phyloP scores from a whole-genome alignment of 1,140 invertebrate species.

The Caenorhabditis briggsae region DNA sequence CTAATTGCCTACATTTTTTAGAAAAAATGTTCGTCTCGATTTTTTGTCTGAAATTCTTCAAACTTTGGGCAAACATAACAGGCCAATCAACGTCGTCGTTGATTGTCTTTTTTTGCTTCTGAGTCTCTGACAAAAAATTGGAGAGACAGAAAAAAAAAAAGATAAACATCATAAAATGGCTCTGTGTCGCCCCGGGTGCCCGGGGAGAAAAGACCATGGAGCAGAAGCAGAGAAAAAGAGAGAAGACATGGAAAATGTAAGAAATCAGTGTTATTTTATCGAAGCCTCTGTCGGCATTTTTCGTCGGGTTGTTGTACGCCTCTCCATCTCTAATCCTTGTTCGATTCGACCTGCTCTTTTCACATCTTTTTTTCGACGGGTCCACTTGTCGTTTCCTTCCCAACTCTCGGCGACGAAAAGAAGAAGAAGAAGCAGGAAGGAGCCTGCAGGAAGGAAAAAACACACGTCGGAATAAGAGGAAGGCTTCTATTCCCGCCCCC shows the following conservation, averaged over 20 bases:
- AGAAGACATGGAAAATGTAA: constrained; percentile 45
- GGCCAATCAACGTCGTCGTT: constrained; percentile 24
- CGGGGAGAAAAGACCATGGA: neutral
- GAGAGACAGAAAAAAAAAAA: neutral
- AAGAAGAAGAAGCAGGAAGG: constrained; percentile 31
- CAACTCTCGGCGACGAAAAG: constrained; percentile 45
- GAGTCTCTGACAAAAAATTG: neutral
- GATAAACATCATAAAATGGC: constrained; percentile 54
- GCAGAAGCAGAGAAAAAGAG: neutral
- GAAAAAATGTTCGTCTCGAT: neutral
- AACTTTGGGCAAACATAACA: constrained; percentile 23
- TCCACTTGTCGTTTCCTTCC: constrained; percentile 50
- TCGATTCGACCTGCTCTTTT: constrained; percentile 47
- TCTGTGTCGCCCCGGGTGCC: neutral
- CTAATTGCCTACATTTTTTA: no score
- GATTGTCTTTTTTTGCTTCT: constrained; percentile 13
- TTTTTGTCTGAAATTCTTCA: neutral
- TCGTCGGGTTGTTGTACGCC: neutral
- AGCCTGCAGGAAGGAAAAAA: constrained; percentile 36
- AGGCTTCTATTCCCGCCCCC: constrained; percentile 51
- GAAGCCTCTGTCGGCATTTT: neutral
- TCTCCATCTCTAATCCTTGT: constrained; percentile 52
- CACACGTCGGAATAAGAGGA: neutral
- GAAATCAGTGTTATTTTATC: constrained; percentile 54
- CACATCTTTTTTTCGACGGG: constrained; percentile 46